phyloP scores from a whole-genome alignment of 2,888 invertebrate species.

The Apotomis betuletana region DNA sequence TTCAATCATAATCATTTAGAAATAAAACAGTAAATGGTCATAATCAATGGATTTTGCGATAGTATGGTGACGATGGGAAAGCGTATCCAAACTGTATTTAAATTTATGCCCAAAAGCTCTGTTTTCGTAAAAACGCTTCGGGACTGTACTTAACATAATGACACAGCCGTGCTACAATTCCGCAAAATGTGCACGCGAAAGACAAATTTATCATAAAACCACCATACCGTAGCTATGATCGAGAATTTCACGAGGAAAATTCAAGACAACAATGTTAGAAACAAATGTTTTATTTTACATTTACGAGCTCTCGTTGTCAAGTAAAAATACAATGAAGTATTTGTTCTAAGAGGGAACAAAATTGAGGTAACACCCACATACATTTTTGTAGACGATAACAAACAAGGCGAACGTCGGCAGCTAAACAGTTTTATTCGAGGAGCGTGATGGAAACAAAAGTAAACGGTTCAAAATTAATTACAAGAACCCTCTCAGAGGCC shows the following conservation, averaged over 20 bases:
- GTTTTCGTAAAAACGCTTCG: slow-evolving; percentile 12
- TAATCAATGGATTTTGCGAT: too few species aligned
- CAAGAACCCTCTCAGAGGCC: slow-evolving; percentile 1
- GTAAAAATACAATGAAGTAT: slow-evolving; percentile 1
- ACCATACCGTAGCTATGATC: slow-evolving; percentile 60
- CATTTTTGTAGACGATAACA: slow-evolving; percentile 19
- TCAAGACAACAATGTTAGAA: slow-evolving; percentile 38
- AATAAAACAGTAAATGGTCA: too few species aligned
- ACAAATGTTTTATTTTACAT: background rate
- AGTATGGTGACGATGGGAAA: too few species aligned
- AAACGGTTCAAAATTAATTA: slow-evolving; percentile 55
- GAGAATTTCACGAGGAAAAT: slow-evolving; percentile 59
- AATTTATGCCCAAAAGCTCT: slow-evolving; percentile 13
- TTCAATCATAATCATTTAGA: too few species aligned
- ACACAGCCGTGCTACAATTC: slow-evolving; percentile 50
- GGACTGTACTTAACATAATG: slow-evolving; percentile 52
- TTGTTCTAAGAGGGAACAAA: background rate
- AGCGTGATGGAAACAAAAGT: slow-evolving; percentile 48
- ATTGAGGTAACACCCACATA: slow-evolving; percentile 6
- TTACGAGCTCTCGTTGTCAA: slow-evolving; percentile 8
- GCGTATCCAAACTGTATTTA: background rate
- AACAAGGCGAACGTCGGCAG: slow-evolving; percentile 30
- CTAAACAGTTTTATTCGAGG: slow-evolving; percentile 42
- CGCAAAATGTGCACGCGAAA: slow-evolving; percentile 58
- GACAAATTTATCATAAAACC: slow-evolving; percentile 62